phyloP scores from a whole-genome alignment of 2,113 vertebrate genomes.

The Phocoena phocoena region DNA sequence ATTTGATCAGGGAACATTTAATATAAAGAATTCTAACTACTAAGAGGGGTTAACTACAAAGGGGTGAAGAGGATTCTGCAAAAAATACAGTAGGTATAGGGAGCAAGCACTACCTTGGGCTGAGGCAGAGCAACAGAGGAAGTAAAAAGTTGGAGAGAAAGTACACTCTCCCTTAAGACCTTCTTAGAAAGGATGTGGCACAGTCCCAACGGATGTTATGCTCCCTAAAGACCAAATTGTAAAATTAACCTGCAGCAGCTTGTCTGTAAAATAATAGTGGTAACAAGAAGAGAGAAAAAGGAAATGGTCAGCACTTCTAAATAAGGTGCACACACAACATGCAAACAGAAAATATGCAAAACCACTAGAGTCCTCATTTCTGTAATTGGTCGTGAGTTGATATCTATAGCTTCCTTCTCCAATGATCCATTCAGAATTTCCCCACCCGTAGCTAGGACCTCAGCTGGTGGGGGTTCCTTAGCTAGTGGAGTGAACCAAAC shows the following conservation, averaged over 20 bases:
- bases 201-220: neutral
- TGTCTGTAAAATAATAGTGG: no score
- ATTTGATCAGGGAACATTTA: neutral
- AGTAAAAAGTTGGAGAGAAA: accelerated
- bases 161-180: no score
- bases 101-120: accelerated
- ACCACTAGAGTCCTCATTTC: neutral
- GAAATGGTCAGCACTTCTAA: accelerated
- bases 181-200: neutral
- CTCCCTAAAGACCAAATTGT: neutral
- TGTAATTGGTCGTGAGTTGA: accelerated
- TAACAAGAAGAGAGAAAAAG: neutral
- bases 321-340: accelerated
- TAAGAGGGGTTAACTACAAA: neutral
- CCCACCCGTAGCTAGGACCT: accelerated
- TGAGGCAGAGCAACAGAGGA: accelerated
- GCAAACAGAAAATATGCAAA: no score
- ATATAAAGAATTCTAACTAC: no score
- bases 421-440: accelerated
- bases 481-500: neutral
- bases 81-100: neutral
- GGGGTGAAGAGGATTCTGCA: neutral
- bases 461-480: accelerated
- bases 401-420: neutral
- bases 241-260: neutral